These are phyloP conservation scores for Albula goreensis DNA, from an alignment of 2,113 vertebrate genomes.

Conservation along the genomic window DNA sequence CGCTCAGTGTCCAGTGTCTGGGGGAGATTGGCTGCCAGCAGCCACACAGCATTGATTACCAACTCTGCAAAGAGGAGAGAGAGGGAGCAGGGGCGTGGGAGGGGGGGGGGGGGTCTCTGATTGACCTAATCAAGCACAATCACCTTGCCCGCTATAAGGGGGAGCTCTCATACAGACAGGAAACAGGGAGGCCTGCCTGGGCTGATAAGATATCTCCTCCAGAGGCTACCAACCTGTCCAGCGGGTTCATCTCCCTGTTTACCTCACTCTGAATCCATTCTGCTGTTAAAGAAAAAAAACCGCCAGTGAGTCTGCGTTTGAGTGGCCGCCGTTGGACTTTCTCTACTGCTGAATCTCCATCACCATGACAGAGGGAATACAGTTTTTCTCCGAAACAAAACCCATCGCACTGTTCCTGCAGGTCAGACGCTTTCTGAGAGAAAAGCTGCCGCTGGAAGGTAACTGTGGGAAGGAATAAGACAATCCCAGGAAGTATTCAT, in stretches of 20 bases:
- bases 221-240: background rate
- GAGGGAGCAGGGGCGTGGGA: constrained; percentile 11
- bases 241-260: background rate
- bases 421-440: background rate
- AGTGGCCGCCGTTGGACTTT: background rate
- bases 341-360: background rate
- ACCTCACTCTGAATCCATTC: background rate
- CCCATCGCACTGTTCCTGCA: background rate
- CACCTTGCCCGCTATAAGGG: constrained; percentile 38
- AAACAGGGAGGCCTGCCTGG: constrained; percentile 19
- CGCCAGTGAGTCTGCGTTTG: background rate
- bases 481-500: background rate
- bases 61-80: constrained; percentile 39
- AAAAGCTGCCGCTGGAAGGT: background rate
- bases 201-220: constrained; percentile 35
- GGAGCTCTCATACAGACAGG: constrained; percentile 21
- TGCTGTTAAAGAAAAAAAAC: background rate
- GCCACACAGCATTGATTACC: constrained; percentile 42
- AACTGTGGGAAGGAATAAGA: background rate
- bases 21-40: constrained; percentile 33
- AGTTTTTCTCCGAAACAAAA: background rate
- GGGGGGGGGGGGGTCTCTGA: constrained; percentile 33
- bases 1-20: constrained; percentile 28
- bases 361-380: background rate
- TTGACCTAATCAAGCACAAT: constrained; percentile 47